Conservation (phyloP, 1,140 invertebrate species). For the Penaeus indicus region DNA sequence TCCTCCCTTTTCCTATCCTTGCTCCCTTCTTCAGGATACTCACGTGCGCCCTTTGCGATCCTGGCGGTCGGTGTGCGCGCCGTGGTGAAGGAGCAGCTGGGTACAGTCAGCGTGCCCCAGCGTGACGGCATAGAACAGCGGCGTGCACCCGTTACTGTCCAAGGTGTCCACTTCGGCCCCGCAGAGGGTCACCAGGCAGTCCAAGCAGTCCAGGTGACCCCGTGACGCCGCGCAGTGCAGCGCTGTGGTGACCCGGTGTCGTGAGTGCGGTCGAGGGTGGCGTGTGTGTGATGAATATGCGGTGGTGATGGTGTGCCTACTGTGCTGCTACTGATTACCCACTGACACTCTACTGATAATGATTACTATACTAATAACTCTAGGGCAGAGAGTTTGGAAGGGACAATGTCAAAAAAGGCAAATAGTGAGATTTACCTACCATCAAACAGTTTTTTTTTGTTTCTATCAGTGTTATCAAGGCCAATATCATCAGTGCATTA, state of each 20-base stretch:
- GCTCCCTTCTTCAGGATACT: slow-evolving; percentile 68
- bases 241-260: slow-evolving; percentile 73
- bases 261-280: neutral
- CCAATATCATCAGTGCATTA: too few relatives aligned
- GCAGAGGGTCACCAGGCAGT: slow-evolving; percentile 89
- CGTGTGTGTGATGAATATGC: neutral
- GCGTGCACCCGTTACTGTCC: slow-evolving; percentile 92
- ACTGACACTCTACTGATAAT: too few relatives aligned
- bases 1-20: neutral
- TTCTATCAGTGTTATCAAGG: too few relatives aligned
- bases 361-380: too few relatives aligned
- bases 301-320: neutral
- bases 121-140: slow-evolving; percentile 96
- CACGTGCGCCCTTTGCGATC: slow-evolving; percentile 91
- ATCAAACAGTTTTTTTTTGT: too few relatives aligned
- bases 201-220: slow-evolving; percentile 93
- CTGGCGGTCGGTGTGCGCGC: slow-evolving; percentile 91
- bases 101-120: slow-evolving; percentile 95
- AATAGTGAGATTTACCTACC: too few relatives aligned
- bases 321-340: too few relatives aligned
- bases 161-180: slow-evolving; percentile 86
- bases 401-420: too few relatives aligned
- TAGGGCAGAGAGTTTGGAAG: too few relatives aligned
- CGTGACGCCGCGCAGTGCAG: slow-evolving; percentile 92
- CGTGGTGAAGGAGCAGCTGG: slow-evolving; percentile 86